phyloP scores from a whole-genome alignment of 2,113 vertebrate genomes.

The Variabilichromis moorii region DNA sequence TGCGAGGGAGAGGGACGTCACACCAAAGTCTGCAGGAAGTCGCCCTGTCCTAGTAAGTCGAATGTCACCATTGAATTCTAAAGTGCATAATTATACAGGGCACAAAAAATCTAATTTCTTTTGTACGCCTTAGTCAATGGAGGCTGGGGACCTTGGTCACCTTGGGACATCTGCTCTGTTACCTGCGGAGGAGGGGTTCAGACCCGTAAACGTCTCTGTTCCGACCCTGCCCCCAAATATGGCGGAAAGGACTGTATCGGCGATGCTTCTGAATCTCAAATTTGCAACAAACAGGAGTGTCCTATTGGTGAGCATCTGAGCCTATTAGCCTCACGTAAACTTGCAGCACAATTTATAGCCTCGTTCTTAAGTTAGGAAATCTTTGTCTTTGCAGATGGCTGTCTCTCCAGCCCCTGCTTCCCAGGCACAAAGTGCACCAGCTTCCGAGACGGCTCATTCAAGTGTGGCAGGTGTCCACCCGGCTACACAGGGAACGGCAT shows the following conservation, averaged over 20 bases:
- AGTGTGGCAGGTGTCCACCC: constrained; percentile 84
- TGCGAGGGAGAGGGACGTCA: constrained; percentile 90
- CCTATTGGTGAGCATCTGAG: constrained; percentile 62
- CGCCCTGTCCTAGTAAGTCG: constrained; percentile 86
- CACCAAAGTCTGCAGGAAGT: constrained; percentile 82
- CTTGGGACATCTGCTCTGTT: constrained; percentile 86
- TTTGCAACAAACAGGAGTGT: constrained; percentile 80
- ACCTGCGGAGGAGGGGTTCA: constrained; percentile 91
- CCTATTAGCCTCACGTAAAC: background rate
- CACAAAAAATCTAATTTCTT: background rate
- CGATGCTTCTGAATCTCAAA: constrained; percentile 71
- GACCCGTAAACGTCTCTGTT: constrained; percentile 83
- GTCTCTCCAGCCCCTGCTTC: constrained; percentile 95
- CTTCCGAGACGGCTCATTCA: constrained; percentile 90
- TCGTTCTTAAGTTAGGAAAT: background rate
- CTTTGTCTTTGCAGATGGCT: constrained; percentile 78
- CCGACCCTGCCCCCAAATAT: constrained; percentile 84
- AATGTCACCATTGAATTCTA: background rate
- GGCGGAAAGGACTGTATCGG: constrained; percentile 89
- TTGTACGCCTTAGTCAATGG: constrained; percentile 80
- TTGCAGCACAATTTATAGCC: background rate
- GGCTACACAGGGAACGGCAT: constrained; percentile 90
- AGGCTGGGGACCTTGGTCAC: constrained; percentile 95
- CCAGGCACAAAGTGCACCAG: constrained; percentile 82
- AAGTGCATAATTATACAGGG: background rate